Percentiles rank a stretch among this genome's conserved stretches.
These are phyloP conservation scores for Cheilosia urbana DNA, from an alignment of 2,888 invertebrate species.

Conservation along the genomic window DNA sequence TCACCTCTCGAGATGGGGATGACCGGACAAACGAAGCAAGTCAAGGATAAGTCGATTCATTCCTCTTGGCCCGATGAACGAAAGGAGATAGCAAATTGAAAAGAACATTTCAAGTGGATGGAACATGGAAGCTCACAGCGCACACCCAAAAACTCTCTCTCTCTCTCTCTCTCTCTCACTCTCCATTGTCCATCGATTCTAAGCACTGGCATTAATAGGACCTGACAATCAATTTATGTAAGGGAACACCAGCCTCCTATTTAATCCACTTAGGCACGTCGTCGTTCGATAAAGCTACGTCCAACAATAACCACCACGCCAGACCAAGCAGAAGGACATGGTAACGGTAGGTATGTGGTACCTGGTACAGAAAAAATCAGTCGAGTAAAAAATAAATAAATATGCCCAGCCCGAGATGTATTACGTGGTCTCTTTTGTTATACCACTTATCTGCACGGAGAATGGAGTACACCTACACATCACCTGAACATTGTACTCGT, in stretches of 20 bases:
- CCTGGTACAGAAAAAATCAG: too few relatives aligned
- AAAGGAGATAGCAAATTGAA: not conserved
- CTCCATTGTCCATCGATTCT: slow-evolving; percentile 39
- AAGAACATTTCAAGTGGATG: slow-evolving; percentile 1
- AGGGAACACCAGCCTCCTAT: slow-evolving; percentile 43
- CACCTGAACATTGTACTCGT: slow-evolving; percentile 6
- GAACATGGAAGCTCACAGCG: not conserved
- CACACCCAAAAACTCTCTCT: not conserved
- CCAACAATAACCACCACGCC: not conserved
- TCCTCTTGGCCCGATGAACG: slow-evolving; percentile 23
- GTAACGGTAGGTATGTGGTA: too few relatives aligned
- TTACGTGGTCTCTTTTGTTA: not conserved
- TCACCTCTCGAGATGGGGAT: slow-evolving; percentile 5
- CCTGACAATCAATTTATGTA: slow-evolving; percentile 69
- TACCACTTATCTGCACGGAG: slow-evolving; percentile 21
- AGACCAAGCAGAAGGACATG: slow-evolving; percentile 3
- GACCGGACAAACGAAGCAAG: slow-evolving; percentile 1
- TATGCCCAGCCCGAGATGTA: too few relatives aligned
- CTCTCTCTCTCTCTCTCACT: not conserved
- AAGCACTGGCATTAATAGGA: slow-evolving; percentile 65
- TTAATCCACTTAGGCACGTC: slow-evolving; percentile 68
- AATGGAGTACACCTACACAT: slow-evolving; percentile 13
- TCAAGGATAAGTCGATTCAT: slow-evolving; percentile 28
- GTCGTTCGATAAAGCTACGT: slow-evolving; percentile 51
- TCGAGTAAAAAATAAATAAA: too few relatives aligned